phyloP scores from a whole-genome alignment of 2,888 invertebrate genomes.

The Pecten maximus region DNA sequence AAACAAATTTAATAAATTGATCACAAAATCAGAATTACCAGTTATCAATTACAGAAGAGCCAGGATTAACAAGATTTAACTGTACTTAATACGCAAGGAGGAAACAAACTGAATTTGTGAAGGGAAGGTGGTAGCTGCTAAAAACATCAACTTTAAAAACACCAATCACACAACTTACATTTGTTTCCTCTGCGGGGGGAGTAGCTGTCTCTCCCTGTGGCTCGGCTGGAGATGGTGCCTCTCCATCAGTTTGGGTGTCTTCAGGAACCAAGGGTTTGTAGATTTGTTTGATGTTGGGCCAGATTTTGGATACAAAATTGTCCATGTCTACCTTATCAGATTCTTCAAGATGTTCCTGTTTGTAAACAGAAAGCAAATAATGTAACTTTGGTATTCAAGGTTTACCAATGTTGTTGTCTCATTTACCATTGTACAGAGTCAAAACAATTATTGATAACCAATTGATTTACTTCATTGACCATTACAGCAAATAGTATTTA shows the following conservation, averaged over 20 bases:
- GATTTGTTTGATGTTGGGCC: slow-evolving; percentile 81
- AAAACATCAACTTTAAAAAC: background rate
- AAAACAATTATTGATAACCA: too few relatives aligned
- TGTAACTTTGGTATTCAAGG: too few relatives aligned
- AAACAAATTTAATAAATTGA: too few relatives aligned
- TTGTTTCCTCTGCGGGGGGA: slow-evolving; percentile 43
- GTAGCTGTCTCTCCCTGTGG: slow-evolving; percentile 64
- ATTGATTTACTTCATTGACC: too few relatives aligned
- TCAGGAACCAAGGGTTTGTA: slow-evolving; percentile 69
- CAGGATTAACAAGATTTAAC: background rate
- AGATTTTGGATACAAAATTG: slow-evolving; percentile 77
- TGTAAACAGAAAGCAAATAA: slow-evolving; percentile 35
- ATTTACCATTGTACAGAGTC: too few relatives aligned
- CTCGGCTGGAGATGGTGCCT: slow-evolving; percentile 74
- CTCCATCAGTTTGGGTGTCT: slow-evolving; percentile 55
- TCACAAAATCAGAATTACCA: background rate
- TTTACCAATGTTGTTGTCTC: too few relatives aligned
- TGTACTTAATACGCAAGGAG: background rate
- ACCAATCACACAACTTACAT: background rate
- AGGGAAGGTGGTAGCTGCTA: background rate
- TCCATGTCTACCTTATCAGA: slow-evolving; percentile 71
- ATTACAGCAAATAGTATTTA: too few relatives aligned
- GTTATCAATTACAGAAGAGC: background rate
- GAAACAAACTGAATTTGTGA: background rate
- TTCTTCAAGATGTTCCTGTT: slow-evolving; percentile 81